Evolutionary conservation across 1,140 invertebrate genomes (phyloP).

Genomic region (Drosophila burlai): DNA sequence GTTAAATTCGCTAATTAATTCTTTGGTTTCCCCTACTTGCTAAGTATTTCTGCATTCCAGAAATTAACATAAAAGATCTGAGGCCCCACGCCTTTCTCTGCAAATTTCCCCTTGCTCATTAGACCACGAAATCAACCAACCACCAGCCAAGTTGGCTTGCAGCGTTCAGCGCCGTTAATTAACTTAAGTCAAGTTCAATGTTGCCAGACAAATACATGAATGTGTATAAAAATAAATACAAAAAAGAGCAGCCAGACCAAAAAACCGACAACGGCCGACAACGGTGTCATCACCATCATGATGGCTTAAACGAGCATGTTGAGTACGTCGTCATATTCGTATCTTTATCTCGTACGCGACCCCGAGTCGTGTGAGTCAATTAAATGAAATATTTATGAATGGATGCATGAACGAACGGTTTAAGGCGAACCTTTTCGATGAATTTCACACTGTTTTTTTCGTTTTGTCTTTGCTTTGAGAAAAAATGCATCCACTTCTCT

Average conservation of each 20-base stretch:
- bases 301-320: constrained; percentile 55
- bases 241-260: constrained; percentile 26
- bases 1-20: not conserved
- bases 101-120: constrained; percentile 39
- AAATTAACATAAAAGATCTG: constrained; percentile 12
- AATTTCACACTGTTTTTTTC: constrained; percentile 32
- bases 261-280: constrained; percentile 36
- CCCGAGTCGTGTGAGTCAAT: constrained; percentile 71
- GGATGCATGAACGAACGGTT: constrained; percentile 44
- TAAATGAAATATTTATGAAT: constrained; percentile 79
- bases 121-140: constrained; percentile 46
- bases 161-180: constrained; percentile 56
- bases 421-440: constrained; percentile 31
- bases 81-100: constrained; percentile 8
- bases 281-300: constrained; percentile 63
- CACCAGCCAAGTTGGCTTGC: constrained; percentile 33
- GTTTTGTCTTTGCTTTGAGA: constrained; percentile 24
- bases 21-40: not conserved
- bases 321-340: constrained; percentile 53
- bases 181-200: constrained; percentile 72
- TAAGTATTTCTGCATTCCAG: not conserved
- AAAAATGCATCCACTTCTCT: constrained; percentile 42
- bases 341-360: constrained; percentile 54
- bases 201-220: constrained; percentile 21
- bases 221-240: constrained; percentile 17